phyloP scores from a whole-genome alignment of 1,140 invertebrate species.

The Drosophila funebris region DNA sequence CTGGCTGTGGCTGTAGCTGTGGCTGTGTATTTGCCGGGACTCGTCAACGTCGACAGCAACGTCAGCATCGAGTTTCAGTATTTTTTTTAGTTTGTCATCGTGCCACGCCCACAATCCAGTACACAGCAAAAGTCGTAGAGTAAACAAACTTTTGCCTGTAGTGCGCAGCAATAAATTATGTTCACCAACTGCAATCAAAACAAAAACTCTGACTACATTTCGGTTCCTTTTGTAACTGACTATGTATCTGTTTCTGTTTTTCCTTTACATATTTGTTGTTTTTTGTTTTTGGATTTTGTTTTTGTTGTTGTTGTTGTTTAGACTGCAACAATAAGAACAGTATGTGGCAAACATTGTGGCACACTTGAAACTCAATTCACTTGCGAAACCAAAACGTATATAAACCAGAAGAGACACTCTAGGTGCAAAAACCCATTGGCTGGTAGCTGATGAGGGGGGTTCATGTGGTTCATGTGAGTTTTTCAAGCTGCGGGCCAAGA shows the following conservation, averaged over 20 bases:
- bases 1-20: slow-evolving; percentile 41
- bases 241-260: too few species aligned
- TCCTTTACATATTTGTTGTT: too few species aligned
- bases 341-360: slow-evolving; percentile 54
- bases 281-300: neutral
- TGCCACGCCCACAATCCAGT: slow-evolving; percentile 12
- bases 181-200: slow-evolving; percentile 75
- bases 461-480: slow-evolving; percentile 66
- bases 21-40: slow-evolving; percentile 40
- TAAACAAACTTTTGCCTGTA: slow-evolving; percentile 51
- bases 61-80: slow-evolving; percentile 5
- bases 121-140: slow-evolving; percentile 29
- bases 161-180: slow-evolving; percentile 70
- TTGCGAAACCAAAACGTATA: slow-evolving; percentile 35
- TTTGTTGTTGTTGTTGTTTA: slow-evolving; percentile 19
- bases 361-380: slow-evolving; percentile 74
- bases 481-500: slow-evolving; percentile 39
- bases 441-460: slow-evolving; percentile 7
- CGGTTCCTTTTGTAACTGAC: neutral
- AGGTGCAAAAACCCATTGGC: neutral
- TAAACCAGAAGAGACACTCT: slow-evolving; percentile 36
- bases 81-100: slow-evolving; percentile 16
- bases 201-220: slow-evolving; percentile 54
- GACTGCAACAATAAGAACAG: slow-evolving; percentile 17
- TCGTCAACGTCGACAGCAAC: slow-evolving; percentile 48